Percentiles rank a stretch among this genome's conserved stretches.
phyloP scores from a whole-genome alignment of 1,140 invertebrate species.

The Telenomus remus region DNA sequence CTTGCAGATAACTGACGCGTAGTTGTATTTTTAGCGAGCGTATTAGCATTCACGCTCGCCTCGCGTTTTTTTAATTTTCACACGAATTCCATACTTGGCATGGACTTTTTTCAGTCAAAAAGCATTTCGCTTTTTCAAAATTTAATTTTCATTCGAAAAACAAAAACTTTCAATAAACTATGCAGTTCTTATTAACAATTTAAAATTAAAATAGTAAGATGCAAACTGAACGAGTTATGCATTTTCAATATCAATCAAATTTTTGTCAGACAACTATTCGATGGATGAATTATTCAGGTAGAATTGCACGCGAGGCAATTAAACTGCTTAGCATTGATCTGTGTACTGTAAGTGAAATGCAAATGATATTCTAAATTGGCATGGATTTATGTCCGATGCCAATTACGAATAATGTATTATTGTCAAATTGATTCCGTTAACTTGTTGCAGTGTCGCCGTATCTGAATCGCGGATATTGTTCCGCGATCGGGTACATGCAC shows the following conservation, averaged over 20 bases:
- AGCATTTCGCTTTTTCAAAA: too few relatives aligned
- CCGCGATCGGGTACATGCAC: conserved; percentile 4
- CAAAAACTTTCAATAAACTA: too few relatives aligned
- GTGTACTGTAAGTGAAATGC: conserved; percentile 9
- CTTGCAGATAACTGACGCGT: conserved; percentile 25
- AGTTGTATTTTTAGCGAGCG: conserved; percentile 33
- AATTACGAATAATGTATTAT: conserved; percentile 24
- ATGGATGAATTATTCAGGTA: conserved; percentile 23
- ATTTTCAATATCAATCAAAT: too few relatives aligned
- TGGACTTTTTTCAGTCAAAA: too few relatives aligned
- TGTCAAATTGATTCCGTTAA: conserved; percentile 26
- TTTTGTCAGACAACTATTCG: too few relatives aligned
- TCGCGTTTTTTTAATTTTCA: conserved; percentile 1
- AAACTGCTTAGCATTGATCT: conserved; percentile 32
- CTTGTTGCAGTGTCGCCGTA: conserved; percentile 2
- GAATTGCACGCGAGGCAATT: conserved; percentile 15
- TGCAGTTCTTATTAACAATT: too few relatives aligned
- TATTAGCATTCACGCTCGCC: conserved; percentile 36
- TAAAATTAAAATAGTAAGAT: too few relatives aligned
- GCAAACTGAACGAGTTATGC: too few relatives aligned
- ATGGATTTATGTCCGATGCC: conserved; percentile 25
- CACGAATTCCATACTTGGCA: too few relatives aligned
- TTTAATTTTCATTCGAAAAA: too few relatives aligned
- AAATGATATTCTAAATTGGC: conserved; percentile 19
- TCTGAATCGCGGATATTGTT: conserved; percentile 10